phyloP scores from a whole-genome alignment of 2,113 vertebrate species.

The Pygathrix nemaeus region DNA sequence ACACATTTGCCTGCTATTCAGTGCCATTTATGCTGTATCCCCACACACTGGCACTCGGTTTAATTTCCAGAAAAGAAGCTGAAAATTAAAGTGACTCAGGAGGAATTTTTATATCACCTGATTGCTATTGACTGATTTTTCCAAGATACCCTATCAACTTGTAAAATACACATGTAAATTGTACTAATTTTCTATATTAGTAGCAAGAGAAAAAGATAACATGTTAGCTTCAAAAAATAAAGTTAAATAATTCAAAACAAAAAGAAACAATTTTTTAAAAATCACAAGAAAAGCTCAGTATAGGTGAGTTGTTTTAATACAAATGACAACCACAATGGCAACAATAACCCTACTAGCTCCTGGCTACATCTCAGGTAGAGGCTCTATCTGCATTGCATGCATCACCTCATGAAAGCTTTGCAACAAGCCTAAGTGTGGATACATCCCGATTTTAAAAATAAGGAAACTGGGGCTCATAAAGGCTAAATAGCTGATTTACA shows the following conservation, averaged over 20 bases:
- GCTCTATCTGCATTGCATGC: neutral
- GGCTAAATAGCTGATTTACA: neutral
- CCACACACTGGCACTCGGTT: neutral
- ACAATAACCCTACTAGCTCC: neutral
- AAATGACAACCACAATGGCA: neutral
- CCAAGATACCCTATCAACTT: neutral
- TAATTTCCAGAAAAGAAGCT: neutral
- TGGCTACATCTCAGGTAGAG: neutral
- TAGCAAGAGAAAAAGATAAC: neutral
- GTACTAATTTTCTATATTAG: neutral
- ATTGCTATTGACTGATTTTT: neutral
- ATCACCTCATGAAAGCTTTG: neutral
- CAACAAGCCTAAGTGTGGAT: neutral
- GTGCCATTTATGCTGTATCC: neutral
- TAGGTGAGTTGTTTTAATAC: slow-evolving; percentile 55
- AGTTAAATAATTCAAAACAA: slow-evolving; percentile 44
- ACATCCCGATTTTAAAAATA: neutral
- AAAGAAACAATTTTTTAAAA: neutral
- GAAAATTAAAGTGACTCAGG: neutral
- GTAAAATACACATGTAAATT: neutral
- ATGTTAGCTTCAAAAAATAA: neutral
- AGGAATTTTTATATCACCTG: neutral
- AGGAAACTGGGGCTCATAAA: neutral
- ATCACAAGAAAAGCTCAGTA: neutral
- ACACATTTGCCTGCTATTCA: neutral